Percentiles rank a stretch among this genome's conserved stretches.
Conservation (phyloP, 2,888 invertebrate genomes). For the Gymnocheta viridis region DNA sequence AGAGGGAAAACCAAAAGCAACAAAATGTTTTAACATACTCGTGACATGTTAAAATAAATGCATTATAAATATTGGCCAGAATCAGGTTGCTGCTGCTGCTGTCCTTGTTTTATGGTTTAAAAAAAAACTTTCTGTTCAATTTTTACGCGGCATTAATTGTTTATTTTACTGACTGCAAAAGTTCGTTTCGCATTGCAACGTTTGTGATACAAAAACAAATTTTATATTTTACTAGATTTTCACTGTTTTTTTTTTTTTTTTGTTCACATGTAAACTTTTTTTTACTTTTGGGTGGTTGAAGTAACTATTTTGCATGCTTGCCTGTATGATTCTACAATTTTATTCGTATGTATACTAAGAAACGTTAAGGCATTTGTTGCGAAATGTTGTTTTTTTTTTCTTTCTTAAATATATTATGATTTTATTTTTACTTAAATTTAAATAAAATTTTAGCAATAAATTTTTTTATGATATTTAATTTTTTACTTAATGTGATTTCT, state of each 20-base stretch:
- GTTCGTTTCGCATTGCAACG: slow-evolving; percentile 22
- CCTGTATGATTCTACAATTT: not conserved
- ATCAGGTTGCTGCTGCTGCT: not conserved
- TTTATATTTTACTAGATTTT: slow-evolving; percentile 14
- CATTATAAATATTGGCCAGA: slow-evolving; percentile 36
- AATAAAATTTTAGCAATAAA: too few species aligned
- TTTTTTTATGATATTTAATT: too few species aligned
- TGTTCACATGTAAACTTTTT: not conserved
- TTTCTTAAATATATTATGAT: not conserved
- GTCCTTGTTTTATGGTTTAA: not conserved
- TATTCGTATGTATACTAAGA: not conserved
- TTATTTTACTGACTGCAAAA: slow-evolving; percentile 54
- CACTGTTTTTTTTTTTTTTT: not conserved
- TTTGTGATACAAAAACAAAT: not conserved
- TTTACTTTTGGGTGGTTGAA: not conserved
- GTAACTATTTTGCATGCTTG: slow-evolving; percentile 8
- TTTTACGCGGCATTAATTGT: slow-evolving; percentile 62
- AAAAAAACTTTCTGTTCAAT: not conserved
- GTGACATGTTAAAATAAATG: slow-evolving; percentile 40
- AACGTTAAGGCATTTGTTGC: not conserved
- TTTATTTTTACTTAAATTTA: too few species aligned
- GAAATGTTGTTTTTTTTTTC: not conserved
- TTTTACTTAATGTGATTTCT: too few species aligned
- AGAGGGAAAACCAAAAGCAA: not conserved
- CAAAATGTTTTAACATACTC: slow-evolving; percentile 17